Evolutionary conservation across 2,888 invertebrate genomes (phyloP).

Genomic region (Stegophylla sp.): DNA sequence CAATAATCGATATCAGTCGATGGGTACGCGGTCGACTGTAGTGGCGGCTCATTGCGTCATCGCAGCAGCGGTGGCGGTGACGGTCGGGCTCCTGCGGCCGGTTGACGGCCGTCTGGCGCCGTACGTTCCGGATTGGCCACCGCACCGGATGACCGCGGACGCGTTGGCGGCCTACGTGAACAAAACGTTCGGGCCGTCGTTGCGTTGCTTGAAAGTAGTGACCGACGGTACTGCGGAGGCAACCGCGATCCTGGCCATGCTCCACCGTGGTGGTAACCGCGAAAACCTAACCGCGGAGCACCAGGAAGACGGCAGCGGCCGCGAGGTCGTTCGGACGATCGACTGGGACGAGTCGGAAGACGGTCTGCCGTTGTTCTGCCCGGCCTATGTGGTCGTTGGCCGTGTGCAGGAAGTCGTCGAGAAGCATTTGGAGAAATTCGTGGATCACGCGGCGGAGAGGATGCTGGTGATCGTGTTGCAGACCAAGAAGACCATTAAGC

Average conservation of each 20-base stretch:
- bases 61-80: neutral
- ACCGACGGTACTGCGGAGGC: slow-evolving; percentile 7
- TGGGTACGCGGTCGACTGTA: neutral
- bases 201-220: slow-evolving; percentile 16
- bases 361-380: neutral
- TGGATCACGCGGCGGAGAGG: neutral
- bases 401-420: neutral
- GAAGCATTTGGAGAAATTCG: slow-evolving; percentile 1
- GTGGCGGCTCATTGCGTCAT: neutral
- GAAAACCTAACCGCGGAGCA: neutral
- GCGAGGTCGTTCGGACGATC: neutral
- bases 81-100: neutral
- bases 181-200: slow-evolving; percentile 43
- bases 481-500: slow-evolving; percentile 6
- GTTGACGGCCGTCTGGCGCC: neutral
- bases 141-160: slow-evolving; percentile 5
- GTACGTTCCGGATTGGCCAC: neutral
- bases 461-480: slow-evolving; percentile 32
- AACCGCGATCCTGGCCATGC: slow-evolving; percentile 4
- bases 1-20: neutral
- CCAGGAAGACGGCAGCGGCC: neutral
- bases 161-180: slow-evolving; percentile 9
- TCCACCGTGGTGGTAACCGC: neutral
- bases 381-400: slow-evolving; percentile 29
- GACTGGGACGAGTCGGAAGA: neutral